Percentiles rank a stretch among this genome's conserved stretches.
These are phyloP conservation scores for Oophaga sylvatica DNA, from an alignment of 2,797 vertebrate genomes.

Conservation along the genomic window DNA sequence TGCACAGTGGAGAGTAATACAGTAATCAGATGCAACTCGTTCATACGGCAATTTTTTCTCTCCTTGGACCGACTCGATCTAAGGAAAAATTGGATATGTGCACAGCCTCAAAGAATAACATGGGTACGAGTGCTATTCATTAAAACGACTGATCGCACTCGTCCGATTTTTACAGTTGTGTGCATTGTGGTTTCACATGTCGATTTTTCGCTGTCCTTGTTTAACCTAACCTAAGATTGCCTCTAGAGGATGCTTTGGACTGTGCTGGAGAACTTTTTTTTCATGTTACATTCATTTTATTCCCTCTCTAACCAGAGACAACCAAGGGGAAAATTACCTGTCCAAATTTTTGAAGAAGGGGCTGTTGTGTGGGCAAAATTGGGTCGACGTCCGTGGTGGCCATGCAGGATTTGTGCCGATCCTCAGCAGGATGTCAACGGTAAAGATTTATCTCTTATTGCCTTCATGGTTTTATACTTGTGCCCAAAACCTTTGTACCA, in stretches of 20 bases:
- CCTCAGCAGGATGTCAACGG: constrained; percentile 87
- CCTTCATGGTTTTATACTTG: too few relatives aligned
- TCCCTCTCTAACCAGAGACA: constrained; percentile 72
- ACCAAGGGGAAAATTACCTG: constrained; percentile 77
- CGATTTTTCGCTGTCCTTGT: constrained; percentile 19
- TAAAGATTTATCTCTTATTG: constrained; percentile 64
- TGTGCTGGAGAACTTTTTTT: constrained; percentile 46
- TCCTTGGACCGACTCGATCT: too few relatives aligned
- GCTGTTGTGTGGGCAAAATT: constrained; percentile 98
- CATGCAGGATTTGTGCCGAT: constrained; percentile 88
- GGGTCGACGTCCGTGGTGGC: constrained; percentile 96
- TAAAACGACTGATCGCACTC: too few relatives aligned
- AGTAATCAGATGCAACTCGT: too few relatives aligned
- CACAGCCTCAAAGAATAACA: too few relatives aligned
- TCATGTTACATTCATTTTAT: constrained; percentile 62
- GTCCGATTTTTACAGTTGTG: too few relatives aligned
- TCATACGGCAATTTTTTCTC: neutral
- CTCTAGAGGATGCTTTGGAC: constrained; percentile 44
- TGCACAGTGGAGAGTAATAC: too few relatives aligned
- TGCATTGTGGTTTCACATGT: too few relatives aligned
- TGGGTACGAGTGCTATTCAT: too few relatives aligned
- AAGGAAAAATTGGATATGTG: too few relatives aligned
- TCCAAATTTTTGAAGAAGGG: constrained; percentile 87
- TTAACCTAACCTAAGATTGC: constrained; percentile 34
- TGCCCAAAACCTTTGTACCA: too few relatives aligned